Evolutionary conservation across 2,888 invertebrate genomes (phyloP).

Genomic region (Troides oblongomaculatus): DNA sequence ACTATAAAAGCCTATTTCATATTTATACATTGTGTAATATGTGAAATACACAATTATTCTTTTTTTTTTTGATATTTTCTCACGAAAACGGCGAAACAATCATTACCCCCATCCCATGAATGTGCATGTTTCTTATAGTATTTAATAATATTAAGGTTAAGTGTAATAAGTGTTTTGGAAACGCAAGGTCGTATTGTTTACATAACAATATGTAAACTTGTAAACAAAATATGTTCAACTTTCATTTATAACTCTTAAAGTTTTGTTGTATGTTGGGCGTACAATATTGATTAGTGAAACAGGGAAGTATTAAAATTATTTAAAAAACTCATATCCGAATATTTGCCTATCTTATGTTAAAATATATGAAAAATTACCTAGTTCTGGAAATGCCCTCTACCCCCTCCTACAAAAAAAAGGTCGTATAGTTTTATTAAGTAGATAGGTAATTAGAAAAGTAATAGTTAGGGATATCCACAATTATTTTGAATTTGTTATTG

Average conservation of each 20-base stretch:
- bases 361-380: constrained; percentile 7
- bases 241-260: neutral
- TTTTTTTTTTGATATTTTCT: neutral
- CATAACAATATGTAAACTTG: constrained; percentile 3
- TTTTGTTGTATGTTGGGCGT: neutral
- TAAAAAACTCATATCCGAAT: neutral
- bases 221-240: neutral
- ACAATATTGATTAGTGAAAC: constrained; percentile 10
- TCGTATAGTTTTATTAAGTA: constrained; percentile 60
- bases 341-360: constrained; percentile 16
- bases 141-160: constrained; percentile 16
- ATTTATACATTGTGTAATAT: neutral
- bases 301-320: neutral
- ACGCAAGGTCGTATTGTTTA: constrained; percentile 1
- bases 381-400: constrained; percentile 35
- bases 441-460: constrained; percentile 67
- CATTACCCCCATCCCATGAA: neutral
- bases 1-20: constrained; percentile 11
- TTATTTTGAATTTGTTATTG: constrained; percentile 54
- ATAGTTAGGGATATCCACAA: constrained; percentile 55
- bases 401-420: constrained; percentile 19
- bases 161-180: neutral
- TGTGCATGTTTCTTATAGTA: constrained; percentile 18
- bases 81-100: neutral
- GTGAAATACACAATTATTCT: neutral